phyloP scores from a whole-genome alignment of 2,888 invertebrate genomes.

The Drosophila conformis region DNA sequence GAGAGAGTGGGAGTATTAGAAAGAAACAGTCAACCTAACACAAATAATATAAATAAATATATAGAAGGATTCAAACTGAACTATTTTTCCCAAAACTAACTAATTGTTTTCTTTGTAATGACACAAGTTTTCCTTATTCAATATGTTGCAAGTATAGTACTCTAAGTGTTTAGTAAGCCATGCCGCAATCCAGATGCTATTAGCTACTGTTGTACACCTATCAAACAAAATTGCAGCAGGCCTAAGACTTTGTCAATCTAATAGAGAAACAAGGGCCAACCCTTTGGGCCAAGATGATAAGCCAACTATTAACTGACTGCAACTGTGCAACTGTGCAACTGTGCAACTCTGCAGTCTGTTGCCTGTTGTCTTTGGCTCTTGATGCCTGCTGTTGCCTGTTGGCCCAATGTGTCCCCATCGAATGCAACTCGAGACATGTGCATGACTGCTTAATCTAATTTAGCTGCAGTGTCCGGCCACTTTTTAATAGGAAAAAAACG shows the following conservation, averaged over 20 bases:
- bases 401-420: constrained; percentile 43
- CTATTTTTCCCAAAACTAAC: not conserved
- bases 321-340: not conserved
- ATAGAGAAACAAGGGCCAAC: not conserved
- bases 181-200: not conserved
- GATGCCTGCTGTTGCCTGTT: constrained; percentile 27
- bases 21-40: not conserved
- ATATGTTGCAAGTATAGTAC: not conserved
- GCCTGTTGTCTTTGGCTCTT: constrained; percentile 1
- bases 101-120: not conserved
- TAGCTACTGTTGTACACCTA: not conserved
- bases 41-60: not conserved
- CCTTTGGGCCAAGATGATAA: constrained; percentile 3
- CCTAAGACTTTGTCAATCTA: not conserved
- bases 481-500: constrained; percentile 55
- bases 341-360: constrained; percentile 1
- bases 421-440: constrained; percentile 65
- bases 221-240: not conserved
- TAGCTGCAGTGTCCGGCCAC: constrained; percentile 47
- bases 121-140: not conserved
- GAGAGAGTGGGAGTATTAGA: not conserved
- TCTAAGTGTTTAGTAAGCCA: not conserved
- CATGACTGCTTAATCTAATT: constrained; percentile 79
- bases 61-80: not conserved
- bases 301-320: not conserved